These are phyloP conservation scores for Ataeniobius toweri DNA, from an alignment of 2,797 vertebrate species.

Conservation along the genomic window DNA sequence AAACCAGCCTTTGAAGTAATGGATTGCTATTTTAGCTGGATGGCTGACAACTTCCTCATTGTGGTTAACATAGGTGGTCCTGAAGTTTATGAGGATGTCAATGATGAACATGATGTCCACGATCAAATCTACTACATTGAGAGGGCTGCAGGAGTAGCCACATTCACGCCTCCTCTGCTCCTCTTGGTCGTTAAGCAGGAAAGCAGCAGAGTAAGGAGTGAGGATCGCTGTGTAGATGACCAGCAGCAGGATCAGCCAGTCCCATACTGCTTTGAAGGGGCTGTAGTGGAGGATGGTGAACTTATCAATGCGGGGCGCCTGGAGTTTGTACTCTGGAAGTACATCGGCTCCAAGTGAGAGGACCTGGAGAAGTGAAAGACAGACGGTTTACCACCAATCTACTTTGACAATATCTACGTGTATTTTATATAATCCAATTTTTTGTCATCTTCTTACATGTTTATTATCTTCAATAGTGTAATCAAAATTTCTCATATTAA, in stretches of 20 bases:
- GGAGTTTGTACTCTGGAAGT: slow-evolving; percentile 97
- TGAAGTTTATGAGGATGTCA: slow-evolving; percentile 99
- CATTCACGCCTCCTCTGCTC: slow-evolving; percentile 93
- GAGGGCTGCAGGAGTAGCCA: slow-evolving; percentile 96
- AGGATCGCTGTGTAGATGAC: slow-evolving; percentile 99
- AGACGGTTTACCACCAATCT: background rate
- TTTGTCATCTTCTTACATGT: background rate
- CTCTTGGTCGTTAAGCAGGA: slow-evolving; percentile 94
- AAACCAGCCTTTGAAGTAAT: slow-evolving; percentile 99
- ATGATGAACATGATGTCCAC: slow-evolving; percentile 99
- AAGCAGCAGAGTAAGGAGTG: slow-evolving; percentile 97
- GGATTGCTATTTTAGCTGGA: slow-evolving; percentile 96
- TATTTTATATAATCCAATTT: background rate
- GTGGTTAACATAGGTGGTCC: slow-evolving; percentile 97
- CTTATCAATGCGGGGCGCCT: slow-evolving; percentile 96
- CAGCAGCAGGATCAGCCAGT: slow-evolving; percentile 96
- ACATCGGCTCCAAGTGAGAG: slow-evolving; percentile 97
- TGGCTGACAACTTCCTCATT: slow-evolving; percentile 99
- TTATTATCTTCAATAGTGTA: slow-evolving; percentile 10
- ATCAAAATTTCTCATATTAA: slow-evolving; percentile 5
- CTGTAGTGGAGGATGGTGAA: slow-evolving; percentile 99
- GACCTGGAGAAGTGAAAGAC: slow-evolving; percentile 80
- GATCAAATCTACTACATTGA: slow-evolving; percentile 97
- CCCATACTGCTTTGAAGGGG: slow-evolving; percentile 98
- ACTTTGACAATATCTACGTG: slow-evolving; percentile 1